Evolutionary conservation across 2,113 vertebrate species (phyloP), one percentile per base, ranked within the genome.

Genomic region (Crotalus viridis): DNA sequence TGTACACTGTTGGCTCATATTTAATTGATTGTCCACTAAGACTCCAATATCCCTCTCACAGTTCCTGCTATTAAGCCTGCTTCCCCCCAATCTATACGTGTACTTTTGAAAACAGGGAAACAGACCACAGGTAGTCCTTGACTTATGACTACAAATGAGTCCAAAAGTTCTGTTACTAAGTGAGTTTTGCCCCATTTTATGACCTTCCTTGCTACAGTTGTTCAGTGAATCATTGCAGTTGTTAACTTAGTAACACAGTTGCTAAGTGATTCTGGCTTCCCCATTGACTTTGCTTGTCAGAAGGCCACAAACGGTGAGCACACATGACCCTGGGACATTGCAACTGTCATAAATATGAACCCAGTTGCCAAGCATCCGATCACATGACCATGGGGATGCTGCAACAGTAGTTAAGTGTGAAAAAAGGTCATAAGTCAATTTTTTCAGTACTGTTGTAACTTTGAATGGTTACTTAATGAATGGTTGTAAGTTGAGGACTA

Each of bases 341-440:
- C 26, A 64, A 64, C 26, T 26, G 0, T 64, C 61, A 64, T n/a
- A 64, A 64, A 64, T 28, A 64, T 64, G 61, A 64, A 64, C 26
- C 61, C 61, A 64, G 10, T 64, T 64, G 10, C 59, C 59, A 64
- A 64, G 59, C 57, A 59, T 24, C 6, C 0, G 22, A 59, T 26
- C 57, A 59, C 0, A 3, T 59, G 57, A 59, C 57, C 22, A 26
- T 26, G 57, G 57, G 57, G 22, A 61, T 12, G 59, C 24, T 28
- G 26, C 26, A 64, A n/a, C 61, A 64, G 26, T 64, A 13, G 10
- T 64, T 64, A 51, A 51, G 48, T 51, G 26, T 12, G 61, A 13
- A 64, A 64, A 48, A 28, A 0, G 1, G 4, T 64, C 12, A n/a
- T n/a, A 5, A 64, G 12, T 28, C 3, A 4, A 0, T 64, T 64